phyloP scores from a whole-genome alignment of 1,140 invertebrate species.

The Portunus trituberculatus region DNA sequence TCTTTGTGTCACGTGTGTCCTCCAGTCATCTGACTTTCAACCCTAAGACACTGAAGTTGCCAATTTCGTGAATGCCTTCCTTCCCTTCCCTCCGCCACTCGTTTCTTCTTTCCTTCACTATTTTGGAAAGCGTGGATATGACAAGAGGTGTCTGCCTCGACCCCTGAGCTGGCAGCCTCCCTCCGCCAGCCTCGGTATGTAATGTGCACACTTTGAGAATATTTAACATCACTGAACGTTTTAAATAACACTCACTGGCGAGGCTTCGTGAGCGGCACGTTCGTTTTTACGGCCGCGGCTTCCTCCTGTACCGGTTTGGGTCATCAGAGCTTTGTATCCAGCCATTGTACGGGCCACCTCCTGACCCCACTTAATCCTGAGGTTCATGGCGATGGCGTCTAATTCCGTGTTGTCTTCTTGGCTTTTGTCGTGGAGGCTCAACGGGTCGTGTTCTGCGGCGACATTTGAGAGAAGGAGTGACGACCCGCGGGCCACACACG shows the following conservation, averaged over 20 bases:
- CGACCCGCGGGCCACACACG: conserved; percentile 5
- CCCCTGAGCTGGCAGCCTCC: background rate
- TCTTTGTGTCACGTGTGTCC: conserved; percentile 20
- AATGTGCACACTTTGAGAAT: background rate
- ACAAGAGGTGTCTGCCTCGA: background rate
- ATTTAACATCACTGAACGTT: background rate
- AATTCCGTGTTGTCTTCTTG: background rate
- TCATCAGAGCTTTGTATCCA: conserved; percentile 69
- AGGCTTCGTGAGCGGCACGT: conserved; percentile 27
- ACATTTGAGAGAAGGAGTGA: background rate
- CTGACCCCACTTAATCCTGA: conserved; percentile 70
- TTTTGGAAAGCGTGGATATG: background rate
- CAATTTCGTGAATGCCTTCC: background rate
- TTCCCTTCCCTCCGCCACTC: background rate
- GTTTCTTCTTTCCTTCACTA: background rate
- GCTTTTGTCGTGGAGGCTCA: background rate
- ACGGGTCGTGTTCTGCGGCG: background rate
- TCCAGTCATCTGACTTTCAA: background rate
- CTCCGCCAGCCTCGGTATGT: background rate
- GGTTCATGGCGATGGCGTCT: conserved; percentile 36
- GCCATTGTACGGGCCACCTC: conserved; percentile 64
- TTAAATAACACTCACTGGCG: background rate
- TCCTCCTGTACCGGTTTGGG: conserved; percentile 60
- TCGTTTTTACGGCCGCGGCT: conserved; percentile 42
- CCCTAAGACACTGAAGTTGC: background rate